phyloP scores from a whole-genome alignment of 2,113 vertebrate genomes.

The Eclectus roratus region DNA sequence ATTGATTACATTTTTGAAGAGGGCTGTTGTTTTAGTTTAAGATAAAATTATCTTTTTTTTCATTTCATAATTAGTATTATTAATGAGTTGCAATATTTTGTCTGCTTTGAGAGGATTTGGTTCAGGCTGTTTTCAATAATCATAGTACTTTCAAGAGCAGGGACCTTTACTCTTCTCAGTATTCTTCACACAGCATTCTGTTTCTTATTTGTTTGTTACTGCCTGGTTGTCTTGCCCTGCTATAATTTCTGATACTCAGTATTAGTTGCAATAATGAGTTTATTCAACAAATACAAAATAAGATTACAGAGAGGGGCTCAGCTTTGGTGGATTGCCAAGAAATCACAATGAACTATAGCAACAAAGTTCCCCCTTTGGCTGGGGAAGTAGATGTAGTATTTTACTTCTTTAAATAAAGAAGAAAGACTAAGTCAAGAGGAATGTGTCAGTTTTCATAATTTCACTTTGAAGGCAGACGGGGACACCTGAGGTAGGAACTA shows the following conservation, averaged over 20 bases:
- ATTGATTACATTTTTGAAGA: neutral
- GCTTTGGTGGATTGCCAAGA: neutral
- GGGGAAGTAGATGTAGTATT: neutral
- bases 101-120: neutral
- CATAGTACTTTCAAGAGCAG: neutral
- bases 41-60: neutral
- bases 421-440: neutral
- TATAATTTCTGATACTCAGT: neutral
- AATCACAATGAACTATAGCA: neutral
- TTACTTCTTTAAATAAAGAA: neutral
- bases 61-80: neutral
- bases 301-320: neutral
- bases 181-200: neutral
- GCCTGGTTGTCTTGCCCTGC: neutral
- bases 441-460: neutral
- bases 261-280: neutral
- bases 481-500: neutral
- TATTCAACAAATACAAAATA: neutral
- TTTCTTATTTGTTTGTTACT: neutral
- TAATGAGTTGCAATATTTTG: neutral
- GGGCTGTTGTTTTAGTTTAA: neutral
- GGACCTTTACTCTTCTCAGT: neutral
- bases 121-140: neutral
- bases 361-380: neutral
- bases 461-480: neutral